phyloP scores from a whole-genome alignment of 2,797 vertebrate species.

The Myoxocephalus aenaeus region DNA sequence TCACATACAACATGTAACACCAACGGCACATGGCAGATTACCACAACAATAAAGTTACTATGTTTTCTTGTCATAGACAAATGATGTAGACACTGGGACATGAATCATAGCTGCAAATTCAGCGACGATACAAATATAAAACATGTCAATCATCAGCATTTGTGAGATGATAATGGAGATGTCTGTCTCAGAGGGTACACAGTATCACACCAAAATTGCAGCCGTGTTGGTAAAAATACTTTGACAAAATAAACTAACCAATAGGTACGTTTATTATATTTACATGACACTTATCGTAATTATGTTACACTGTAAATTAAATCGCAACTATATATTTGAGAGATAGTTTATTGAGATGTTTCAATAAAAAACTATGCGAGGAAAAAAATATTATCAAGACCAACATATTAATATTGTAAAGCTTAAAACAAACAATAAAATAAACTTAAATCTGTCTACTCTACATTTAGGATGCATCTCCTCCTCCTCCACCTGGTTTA shows the following conservation, averaged over 20 bases:
- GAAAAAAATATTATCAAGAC: too few species aligned
- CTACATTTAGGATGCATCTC: neutral
- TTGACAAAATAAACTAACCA: neutral
- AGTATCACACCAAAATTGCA: neutral
- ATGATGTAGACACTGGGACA: neutral
- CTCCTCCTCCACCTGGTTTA: neutral
- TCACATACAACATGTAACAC: neutral
- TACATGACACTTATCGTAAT: neutral
- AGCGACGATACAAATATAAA: slow-evolving; percentile 4
- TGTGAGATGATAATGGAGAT: slow-evolving; percentile 14
- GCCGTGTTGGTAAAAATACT: neutral
- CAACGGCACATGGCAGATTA: neutral
- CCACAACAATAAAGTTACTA: neutral
- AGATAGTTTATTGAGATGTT: too few species aligned
- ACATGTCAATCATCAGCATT: slow-evolving; percentile 15
- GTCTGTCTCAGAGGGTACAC: neutral
- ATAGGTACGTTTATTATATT: neutral
- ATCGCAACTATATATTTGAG: neutral
- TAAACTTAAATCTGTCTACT: neutral
- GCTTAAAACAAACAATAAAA: too few species aligned
- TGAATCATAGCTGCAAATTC: slow-evolving; percentile 24
- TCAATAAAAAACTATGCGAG: too few species aligned
- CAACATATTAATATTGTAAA: too few species aligned
- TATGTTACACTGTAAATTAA: neutral
- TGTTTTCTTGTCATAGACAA: neutral